Conservation (phyloP, 2,113 vertebrate species). For the Dromas ardeola region DNA sequence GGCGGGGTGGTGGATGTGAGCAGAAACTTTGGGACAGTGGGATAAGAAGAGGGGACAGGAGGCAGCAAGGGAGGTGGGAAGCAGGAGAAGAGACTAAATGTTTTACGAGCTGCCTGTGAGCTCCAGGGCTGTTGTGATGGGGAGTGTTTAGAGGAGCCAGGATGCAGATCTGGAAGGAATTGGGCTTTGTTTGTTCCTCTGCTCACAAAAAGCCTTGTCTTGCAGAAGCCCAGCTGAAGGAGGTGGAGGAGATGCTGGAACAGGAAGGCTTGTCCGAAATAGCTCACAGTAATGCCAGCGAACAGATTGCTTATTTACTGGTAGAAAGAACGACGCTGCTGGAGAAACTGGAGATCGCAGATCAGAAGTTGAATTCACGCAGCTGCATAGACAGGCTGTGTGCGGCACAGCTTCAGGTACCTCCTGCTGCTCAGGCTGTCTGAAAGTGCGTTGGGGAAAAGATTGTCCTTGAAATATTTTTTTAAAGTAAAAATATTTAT, state of each 20-base stretch:
- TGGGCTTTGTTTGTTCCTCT: neutral
- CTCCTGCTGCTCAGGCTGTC: neutral
- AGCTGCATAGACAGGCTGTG: slow-evolving; percentile 51
- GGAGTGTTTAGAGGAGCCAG: neutral
- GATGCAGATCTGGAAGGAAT: neutral
- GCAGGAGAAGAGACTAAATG: neutral
- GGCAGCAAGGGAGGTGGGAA: neutral
- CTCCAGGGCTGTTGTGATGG: neutral
- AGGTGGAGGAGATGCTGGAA: slow-evolving; percentile 85
- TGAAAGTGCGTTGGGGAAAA: neutral
- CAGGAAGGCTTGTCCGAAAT: slow-evolving; percentile 85
- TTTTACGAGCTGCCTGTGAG: neutral
- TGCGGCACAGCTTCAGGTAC: slow-evolving; percentile 80
- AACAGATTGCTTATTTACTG: slow-evolving; percentile 86
- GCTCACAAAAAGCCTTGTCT: neutral
- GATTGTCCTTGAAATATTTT: neutral
- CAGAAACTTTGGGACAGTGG: neutral
- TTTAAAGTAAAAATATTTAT: neutral
- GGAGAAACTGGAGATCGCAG: slow-evolving; percentile 78
- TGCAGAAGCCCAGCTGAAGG: slow-evolving; percentile 84
- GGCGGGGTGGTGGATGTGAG: neutral
- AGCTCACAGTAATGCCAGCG: slow-evolving; percentile 79
- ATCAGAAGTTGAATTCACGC: slow-evolving; percentile 72
- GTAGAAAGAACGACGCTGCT: slow-evolving; percentile 81
- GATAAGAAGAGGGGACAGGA: neutral